phyloP scores from a whole-genome alignment of 1,140 invertebrate species.

The Coelopa frigida region DNA sequence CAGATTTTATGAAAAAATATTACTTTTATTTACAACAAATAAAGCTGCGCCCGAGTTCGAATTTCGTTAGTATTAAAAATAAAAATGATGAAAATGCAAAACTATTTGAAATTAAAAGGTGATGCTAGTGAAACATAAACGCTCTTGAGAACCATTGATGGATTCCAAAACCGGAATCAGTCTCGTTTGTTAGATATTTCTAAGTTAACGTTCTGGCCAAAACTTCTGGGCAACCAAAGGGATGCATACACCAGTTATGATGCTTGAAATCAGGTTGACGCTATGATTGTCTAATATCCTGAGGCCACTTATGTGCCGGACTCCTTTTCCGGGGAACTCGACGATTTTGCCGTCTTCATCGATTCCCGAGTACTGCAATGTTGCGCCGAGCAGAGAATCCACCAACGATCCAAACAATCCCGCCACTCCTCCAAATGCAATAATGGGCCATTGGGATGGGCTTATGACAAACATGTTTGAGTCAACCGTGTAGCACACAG shows the following conservation, averaged over 20 bases:
- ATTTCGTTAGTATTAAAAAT: too few species aligned
- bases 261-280: conserved; percentile 77
- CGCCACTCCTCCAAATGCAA: conserved; percentile 60
- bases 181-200: not conserved
- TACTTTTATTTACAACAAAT: too few species aligned
- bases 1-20: too few species aligned
- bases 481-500: conserved; percentile 59
- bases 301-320: conserved; percentile 70
- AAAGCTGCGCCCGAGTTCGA: too few species aligned
- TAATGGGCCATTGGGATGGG: conserved; percentile 75
- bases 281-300: conserved; percentile 83
- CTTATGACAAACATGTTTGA: conserved; percentile 51
- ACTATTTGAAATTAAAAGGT: too few species aligned
- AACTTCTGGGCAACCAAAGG: conserved; percentile 62
- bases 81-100: too few species aligned
- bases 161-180: not conserved
- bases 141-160: too few species aligned
- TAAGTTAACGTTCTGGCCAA: conserved; percentile 48
- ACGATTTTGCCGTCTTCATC: conserved; percentile 66
- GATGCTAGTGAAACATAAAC: too few species aligned
- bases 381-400: conserved; percentile 79
- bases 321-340: conserved; percentile 60
- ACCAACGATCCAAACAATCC: conserved; percentile 75
- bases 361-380: conserved; percentile 76
- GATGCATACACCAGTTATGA: conserved; percentile 65